Conservation (phyloP, 1,140 invertebrate genomes). For the Dysdera silvatica region DNA sequence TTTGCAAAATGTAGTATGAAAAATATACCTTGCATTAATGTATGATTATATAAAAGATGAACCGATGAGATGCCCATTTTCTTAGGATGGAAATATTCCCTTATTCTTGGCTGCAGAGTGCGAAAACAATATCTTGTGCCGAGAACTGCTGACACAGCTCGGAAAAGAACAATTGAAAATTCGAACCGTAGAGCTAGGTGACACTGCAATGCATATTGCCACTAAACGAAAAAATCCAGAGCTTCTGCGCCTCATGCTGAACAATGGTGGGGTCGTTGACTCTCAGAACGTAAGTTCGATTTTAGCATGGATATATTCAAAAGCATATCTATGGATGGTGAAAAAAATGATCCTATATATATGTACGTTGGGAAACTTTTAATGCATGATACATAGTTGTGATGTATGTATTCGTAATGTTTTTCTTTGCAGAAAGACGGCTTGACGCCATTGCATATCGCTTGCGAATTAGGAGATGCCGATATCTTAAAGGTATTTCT, state of each 20-base stretch:
- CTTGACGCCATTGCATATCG: constrained; percentile 86
- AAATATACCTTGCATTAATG: too few species aligned
- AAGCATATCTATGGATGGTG: too few species aligned
- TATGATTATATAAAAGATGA: too few species aligned
- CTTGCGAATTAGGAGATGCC: constrained; percentile 90
- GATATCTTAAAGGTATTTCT: constrained; percentile 90
- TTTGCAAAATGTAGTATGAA: too few species aligned
- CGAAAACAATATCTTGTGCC: constrained; percentile 83
- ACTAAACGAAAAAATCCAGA: constrained; percentile 80
- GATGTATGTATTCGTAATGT: too few species aligned
- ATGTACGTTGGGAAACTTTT: too few species aligned
- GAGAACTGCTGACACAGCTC: constrained; percentile 66
- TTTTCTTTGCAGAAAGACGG: constrained; percentile 69
- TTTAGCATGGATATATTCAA: too few species aligned
- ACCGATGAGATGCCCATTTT: too few species aligned
- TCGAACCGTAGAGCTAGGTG: constrained; percentile 45
- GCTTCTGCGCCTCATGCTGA: constrained; percentile 80
- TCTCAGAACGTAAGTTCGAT: constrained; percentile 70
- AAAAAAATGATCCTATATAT: too few species aligned
- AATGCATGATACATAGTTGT: too few species aligned
- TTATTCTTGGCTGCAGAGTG: constrained; percentile 83
- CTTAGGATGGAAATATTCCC: constrained; percentile 87
- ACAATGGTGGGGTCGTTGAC: constrained; percentile 83
- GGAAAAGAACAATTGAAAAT: constrained; percentile 55
- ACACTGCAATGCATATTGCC: constrained; percentile 85